Conservation (phyloP, 37 sponge, comb jelly and placozoan genomes). For the Axinella damicornis region DNA sequence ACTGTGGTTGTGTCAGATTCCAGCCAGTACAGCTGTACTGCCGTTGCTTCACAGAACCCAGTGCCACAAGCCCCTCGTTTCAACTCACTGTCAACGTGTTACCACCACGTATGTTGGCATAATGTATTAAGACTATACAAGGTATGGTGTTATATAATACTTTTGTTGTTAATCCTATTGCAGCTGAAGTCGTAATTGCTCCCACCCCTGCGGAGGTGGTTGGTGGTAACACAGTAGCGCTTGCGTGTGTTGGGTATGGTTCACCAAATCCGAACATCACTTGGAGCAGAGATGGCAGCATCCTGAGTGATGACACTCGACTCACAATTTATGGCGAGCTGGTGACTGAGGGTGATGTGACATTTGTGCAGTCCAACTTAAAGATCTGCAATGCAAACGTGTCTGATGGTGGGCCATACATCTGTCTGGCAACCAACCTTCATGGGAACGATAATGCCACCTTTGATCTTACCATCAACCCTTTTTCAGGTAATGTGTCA, state of each 20-base stretch:
- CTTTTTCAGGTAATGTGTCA: too few relatives aligned
- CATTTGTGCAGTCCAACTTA: slow-evolving; percentile 24
- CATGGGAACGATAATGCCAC: neutral
- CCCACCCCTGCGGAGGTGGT: neutral
- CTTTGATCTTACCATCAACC: neutral
- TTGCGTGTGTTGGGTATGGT: neutral
- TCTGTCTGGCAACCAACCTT: slow-evolving; percentile 11
- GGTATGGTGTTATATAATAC: too few relatives aligned
- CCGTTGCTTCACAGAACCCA: neutral
- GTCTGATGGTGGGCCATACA: slow-evolving; percentile 10
- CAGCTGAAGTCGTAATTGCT: neutral
- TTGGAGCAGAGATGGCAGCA: neutral
- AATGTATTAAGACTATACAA: too few relatives aligned
- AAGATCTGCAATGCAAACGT: slow-evolving; percentile 17
- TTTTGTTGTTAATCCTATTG: too few relatives aligned
- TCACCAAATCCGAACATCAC: neutral
- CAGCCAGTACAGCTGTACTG: slow-evolving; percentile 13
- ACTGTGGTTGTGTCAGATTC: neutral
- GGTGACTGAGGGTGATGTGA: neutral
- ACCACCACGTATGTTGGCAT: too few relatives aligned
- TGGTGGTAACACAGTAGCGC: neutral
- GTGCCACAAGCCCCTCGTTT: neutral
- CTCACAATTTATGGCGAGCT: slow-evolving; percentile 14
- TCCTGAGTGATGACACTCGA: neutral
- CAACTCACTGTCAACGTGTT: neutral